Evolutionary conservation across 2,888 invertebrate genomes (phyloP), one percentile per base, ranked within the genome.

Genomic region (Cataglyphis cursor): DNA sequence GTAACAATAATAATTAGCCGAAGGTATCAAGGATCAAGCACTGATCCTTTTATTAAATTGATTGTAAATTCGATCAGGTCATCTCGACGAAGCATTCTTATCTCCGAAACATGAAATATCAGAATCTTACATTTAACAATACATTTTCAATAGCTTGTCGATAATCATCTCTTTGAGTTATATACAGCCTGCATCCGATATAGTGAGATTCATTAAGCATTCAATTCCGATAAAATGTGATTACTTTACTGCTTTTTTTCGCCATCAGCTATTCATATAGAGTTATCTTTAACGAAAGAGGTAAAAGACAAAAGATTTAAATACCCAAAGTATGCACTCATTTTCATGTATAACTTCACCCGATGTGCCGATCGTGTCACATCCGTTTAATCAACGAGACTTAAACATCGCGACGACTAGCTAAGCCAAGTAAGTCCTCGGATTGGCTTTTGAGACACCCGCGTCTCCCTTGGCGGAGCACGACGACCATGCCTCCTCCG

Each of bases 401-500:
- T 48, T 70, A 35, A n/a, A 35, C 15, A 15, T 35, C 18, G 41
- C 51, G 15, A 38, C 35, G n/a, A 24, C 5, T 51, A 65, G 66
- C 66, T 88, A 90, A 85, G 90, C 89, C 62, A 89, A 61, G 44
- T 90, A 91, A 83, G 87, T 87, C 44, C 89, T 87, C 18, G 87
- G 86, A 68, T 74, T 91, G 31, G 82, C 41, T 74, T 90, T 90
- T 0, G 72, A 54, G 38, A 86, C 65, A 9, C 65, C 81, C n/a
- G 74, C 3, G 80, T 93, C 92, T 21, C 78, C 59, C 70, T 93
- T 93, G 62, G 91, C 87, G 21, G 91, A 87, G 28, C 91, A 88
- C 28, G 87, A 84, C 28, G 74, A 80, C 94, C 94, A 94, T 21
- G 94, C 88, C 66, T 94, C 94, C 75, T 95, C 94, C 28, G 94